phyloP scores from a whole-genome alignment of 1,140 invertebrate species.

The Penaeus chinensis region DNA sequence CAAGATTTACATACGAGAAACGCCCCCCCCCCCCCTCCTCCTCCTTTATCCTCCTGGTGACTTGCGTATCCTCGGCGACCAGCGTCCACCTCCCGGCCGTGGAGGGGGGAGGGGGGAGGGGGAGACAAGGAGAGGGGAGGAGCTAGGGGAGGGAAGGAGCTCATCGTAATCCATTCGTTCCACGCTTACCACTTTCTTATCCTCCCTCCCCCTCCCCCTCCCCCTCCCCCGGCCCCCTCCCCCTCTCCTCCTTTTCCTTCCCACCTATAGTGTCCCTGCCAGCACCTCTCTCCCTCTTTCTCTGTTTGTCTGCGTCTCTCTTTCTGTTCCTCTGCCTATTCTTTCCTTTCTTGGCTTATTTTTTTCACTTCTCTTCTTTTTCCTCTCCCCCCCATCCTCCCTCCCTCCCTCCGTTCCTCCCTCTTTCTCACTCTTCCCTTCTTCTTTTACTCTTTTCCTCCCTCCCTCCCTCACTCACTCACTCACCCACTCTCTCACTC shows the following conservation, averaged over 20 bases:
- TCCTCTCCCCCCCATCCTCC: not conserved
- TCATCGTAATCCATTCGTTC: too few species aligned
- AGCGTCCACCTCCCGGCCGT: not conserved
- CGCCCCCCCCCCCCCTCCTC: not conserved
- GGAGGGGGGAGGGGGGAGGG: not conserved
- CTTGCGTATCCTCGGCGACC: not conserved
- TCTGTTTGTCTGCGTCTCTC: not conserved
- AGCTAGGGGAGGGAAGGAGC: not conserved
- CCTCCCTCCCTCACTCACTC: not conserved
- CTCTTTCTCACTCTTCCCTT: not conserved
- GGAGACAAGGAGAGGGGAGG: not conserved
- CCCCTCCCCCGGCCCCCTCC: not conserved
- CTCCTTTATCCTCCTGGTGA: not conserved
- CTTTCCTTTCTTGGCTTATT: not conserved
- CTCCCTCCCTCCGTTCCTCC: not conserved
- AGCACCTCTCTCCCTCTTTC: not conserved
- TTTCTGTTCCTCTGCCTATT: not conserved
- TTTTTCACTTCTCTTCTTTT: not conserved
- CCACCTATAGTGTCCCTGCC: not conserved
- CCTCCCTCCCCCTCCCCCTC: not conserved
- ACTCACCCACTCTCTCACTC: not conserved
- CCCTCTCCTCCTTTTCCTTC: not conserved
- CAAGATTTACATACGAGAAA: not conserved
- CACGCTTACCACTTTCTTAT: too few species aligned
- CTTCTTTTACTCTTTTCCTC: not conserved